These are phyloP conservation scores for Picus viridis DNA, from an alignment of 2,797 vertebrate genomes.

Conservation along the genomic window DNA sequence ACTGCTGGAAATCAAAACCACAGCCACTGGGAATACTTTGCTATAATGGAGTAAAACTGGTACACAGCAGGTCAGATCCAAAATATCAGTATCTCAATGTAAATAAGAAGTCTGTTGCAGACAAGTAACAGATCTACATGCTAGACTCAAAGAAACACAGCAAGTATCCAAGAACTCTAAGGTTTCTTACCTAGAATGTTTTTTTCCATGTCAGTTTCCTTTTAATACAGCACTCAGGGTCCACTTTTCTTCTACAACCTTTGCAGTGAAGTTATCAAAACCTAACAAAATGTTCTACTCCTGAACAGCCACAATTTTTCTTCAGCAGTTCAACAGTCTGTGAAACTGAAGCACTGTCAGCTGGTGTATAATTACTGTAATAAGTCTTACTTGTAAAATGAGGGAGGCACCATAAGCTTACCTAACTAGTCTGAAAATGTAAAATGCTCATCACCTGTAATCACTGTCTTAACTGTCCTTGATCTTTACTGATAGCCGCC, in stretches of 20 bases:
- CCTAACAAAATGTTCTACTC: slow-evolving; percentile 11
- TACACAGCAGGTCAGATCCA: neutral
- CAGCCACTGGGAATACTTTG: neutral
- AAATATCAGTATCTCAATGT: neutral
- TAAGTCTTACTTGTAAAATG: slow-evolving; percentile 51
- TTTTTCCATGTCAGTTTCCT: neutral
- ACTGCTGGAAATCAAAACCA: neutral
- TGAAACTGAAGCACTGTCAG: slow-evolving; percentile 43
- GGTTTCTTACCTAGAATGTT: neutral
- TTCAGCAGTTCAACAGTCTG: neutral
- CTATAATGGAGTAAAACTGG: neutral
- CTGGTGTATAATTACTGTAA: slow-evolving; percentile 36
- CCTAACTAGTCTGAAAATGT: slow-evolving; percentile 58
- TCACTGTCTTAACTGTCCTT: slow-evolving; percentile 52
- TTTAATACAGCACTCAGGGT: slow-evolving; percentile 13
- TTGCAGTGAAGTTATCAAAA: slow-evolving; percentile 42
- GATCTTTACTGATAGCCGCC: slow-evolving; percentile 47
- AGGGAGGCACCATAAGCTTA: slow-evolving; percentile 58
- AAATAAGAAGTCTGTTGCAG: neutral
- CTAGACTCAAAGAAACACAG: neutral
- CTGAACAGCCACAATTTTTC: slow-evolving; percentile 20
- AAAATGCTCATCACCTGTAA: slow-evolving; percentile 47
- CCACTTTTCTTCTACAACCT: neutral
- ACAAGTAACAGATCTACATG: neutral
- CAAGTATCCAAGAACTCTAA: neutral